These are phyloP conservation scores for Neelides sp. DNA, from an alignment of 1,140 invertebrate genomes.

Conservation along the genomic window DNA sequence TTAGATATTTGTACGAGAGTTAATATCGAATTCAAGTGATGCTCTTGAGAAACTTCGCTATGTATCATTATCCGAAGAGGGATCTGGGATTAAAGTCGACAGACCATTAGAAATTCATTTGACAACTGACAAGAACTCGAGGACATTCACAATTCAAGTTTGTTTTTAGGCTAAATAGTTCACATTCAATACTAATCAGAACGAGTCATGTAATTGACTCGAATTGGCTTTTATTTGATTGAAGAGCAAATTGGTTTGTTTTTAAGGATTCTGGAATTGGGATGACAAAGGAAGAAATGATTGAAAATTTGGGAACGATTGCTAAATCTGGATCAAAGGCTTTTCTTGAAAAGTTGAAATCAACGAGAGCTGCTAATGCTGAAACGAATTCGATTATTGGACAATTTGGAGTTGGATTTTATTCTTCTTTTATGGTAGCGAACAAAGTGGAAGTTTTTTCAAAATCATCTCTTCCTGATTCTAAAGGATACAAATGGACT, in stretches of 20 bases:
- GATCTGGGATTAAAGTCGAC: slow-evolving; percentile 31
- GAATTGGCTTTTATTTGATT: neutral
- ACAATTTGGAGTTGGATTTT: slow-evolving; percentile 97
- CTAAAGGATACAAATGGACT: slow-evolving; percentile 65
- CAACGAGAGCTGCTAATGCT: slow-evolving; percentile 45
- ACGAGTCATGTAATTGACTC: neutral
- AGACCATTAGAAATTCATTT: slow-evolving; percentile 70
- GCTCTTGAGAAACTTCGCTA: slow-evolving; percentile 85
- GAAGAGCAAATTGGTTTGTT: neutral
- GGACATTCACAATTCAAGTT: slow-evolving; percentile 74
- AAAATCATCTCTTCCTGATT: slow-evolving; percentile 44
- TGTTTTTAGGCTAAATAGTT: slow-evolving; percentile 5
- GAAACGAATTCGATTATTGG: slow-evolving; percentile 76
- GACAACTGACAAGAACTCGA: slow-evolving; percentile 69
- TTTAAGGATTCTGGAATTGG: slow-evolving; percentile 77
- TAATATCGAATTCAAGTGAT: slow-evolving; percentile 95
- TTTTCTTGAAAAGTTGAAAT: slow-evolving; percentile 73
- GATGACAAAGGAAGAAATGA: slow-evolving; percentile 83
- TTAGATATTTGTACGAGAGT: slow-evolving; percentile 83
- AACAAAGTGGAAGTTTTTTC: slow-evolving; percentile 87
- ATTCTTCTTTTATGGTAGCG: slow-evolving; percentile 93
- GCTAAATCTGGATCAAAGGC: slow-evolving; percentile 86
- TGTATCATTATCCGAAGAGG: slow-evolving; percentile 45
- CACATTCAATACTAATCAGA: no score
- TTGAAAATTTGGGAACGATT: slow-evolving; percentile 85